Base-by-base conservation (phyloP, 1,140 invertebrate genomes). In the Conus betulinus region DNA sequence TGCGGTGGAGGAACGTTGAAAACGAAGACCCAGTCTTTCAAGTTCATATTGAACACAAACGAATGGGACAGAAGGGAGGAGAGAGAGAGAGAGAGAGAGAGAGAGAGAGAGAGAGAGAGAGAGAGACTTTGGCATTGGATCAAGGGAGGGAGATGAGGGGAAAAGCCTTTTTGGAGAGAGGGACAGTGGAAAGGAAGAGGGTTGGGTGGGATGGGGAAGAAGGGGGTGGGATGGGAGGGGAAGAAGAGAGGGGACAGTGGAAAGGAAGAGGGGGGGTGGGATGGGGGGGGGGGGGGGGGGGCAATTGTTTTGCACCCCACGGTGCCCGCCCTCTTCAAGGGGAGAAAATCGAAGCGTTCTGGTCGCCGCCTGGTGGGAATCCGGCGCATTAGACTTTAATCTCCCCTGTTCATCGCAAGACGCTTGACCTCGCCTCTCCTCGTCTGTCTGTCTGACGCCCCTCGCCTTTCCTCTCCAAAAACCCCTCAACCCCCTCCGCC, bases 301-400 rank as follows among this genome's bases (percentile, higher is more conserved):
- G 17, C 60, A 63, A 63, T 63, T 63, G 60, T 63, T 63, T 63
- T 63, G 60, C 60, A 20, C 60, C 60, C 60, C 11, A 63, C 60
- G 60, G 60, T 63, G 60, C 60, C 60, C 39, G 60, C 60, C 60
- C 60, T 63, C 60, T 63, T 20, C 60, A 71, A 71, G 20, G 20
- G 20, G 20, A n/a, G 20, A n/a, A 23, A 71, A 13, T 71, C 13
- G 67, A 71, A 71, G 67, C 23, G 20, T 71, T n/a, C 67, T 71
- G 67, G 67, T 71, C 20, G 17, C 23, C 67, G 67, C 67, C 67
- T 23, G 67, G 13, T 60, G 11, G 23, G 67, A 71, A 71, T 71
- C 67, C 67, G 17, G 11, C 39, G 52, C 78, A 81, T 81, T 51
- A 51, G 78, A 81, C 52, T 81, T 81, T 81, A 81, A 52, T 53